Evolutionary conservation across 2,797 vertebrate species (phyloP).

Genomic region (Smutsia gigantea): DNA sequence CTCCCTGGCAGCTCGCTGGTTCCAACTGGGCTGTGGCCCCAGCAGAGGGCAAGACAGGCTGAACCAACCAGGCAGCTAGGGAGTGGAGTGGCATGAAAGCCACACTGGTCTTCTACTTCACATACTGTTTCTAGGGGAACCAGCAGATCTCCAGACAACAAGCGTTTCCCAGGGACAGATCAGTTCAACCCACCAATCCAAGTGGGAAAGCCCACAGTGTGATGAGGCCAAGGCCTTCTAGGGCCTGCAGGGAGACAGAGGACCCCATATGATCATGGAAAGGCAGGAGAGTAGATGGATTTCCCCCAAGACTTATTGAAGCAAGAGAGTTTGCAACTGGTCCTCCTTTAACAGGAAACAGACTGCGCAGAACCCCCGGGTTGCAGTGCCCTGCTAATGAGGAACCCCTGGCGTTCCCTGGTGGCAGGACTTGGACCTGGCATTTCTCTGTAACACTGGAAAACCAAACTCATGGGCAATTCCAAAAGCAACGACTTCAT

Average conservation of each 20-base stretch:
- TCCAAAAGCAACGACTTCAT: background rate
- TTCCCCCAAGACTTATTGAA: background rate
- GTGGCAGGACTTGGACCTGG: background rate
- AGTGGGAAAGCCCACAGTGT: background rate
- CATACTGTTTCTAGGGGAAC: background rate
- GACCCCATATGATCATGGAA: background rate
- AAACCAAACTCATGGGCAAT: background rate
- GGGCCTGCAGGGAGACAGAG: background rate
- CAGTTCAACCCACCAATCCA: background rate
- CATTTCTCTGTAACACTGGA: background rate
- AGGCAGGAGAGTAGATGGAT: background rate
- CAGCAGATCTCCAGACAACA: background rate
- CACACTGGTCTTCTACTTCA: background rate
- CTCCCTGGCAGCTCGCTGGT: background rate
- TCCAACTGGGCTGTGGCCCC: background rate
- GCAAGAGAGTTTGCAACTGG: background rate
- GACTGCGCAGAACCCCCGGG: no score
- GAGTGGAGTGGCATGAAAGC: background rate
- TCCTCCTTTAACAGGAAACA: background rate
- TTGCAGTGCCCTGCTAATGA: accelerated
- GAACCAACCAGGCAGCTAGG: background rate
- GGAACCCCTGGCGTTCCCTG: background rate
- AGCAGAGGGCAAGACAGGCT: background rate
- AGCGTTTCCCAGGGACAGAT: background rate
- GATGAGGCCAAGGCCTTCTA: background rate